Base-by-base conservation (phyloP, 2,888 invertebrate species). In the Sarcophaga rosellei region DNA sequence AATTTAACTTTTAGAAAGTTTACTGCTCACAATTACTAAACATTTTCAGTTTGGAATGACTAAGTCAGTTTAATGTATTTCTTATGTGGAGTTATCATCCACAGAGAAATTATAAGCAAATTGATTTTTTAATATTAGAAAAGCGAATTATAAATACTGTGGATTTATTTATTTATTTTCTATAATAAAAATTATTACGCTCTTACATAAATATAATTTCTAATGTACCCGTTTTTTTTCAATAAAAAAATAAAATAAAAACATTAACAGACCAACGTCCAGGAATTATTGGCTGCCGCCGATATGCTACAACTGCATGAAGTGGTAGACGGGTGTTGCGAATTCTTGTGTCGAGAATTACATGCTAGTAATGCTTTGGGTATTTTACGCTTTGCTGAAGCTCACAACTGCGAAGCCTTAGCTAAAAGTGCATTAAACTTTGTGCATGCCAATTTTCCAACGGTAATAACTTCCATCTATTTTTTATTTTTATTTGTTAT, bases 291-390 rank as follows among this genome's bases (percentile, higher is more conserved):
- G 90, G 95, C 97, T 88, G 97, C 98, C 66, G 97, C 98, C 65
- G 98, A 98, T 93, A 98, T 98, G 98, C 94, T 98, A 85, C 96
- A 97, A 92, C 94, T 98, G 69, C 95, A 96, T 88, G 98, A 98
- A 92, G 95, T 96, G 62, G 96, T 98, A 20, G 95, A 95, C 77
- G 96, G 96, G 10, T 98, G 98, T 92, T 96, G 97, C 84, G 96
- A 96, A 91, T 98, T 96, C 93, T 94, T 98, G 77, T 96, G 96
- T 89, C 95, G 96, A 89, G 97, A 98, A 94, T 94, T 98, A 82
- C 96, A 98, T 93, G 95, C 96, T 70, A 95, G 97, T 59, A 98
- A 98, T 94, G 97, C 97, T 84, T 95, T 98, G 91, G 98, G 98
- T 91, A 97, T 97, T 93, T 96, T 96, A 92, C 96, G 97, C 92